phyloP scores from a whole-genome alignment of 1,140 invertebrate species.

The Drosophila pallidifrons region DNA sequence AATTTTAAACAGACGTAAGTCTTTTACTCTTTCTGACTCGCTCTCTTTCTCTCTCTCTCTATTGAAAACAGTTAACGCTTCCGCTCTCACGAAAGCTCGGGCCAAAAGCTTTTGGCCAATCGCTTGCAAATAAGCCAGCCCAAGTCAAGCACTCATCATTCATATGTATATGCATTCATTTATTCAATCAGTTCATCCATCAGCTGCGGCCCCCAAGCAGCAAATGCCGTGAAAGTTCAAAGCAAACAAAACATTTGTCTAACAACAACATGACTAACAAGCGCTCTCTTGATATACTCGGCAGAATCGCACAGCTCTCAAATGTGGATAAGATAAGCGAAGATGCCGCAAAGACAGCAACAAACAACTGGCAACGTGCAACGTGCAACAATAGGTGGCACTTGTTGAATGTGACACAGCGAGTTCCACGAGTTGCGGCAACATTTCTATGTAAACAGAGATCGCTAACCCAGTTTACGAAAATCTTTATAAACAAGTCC shows the following conservation, averaged over 20 bases:
- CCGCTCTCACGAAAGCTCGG: slow-evolving; percentile 19
- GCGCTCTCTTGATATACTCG: not conserved
- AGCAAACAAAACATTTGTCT: slow-evolving; percentile 46
- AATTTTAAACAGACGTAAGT: not conserved
- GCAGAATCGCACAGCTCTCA: slow-evolving; percentile 12
- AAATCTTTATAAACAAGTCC: slow-evolving; percentile 5
- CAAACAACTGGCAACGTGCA: not conserved
- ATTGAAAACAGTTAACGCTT: slow-evolving; percentile 1
- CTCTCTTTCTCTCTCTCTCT: not conserved
- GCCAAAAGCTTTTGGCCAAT: slow-evolving; percentile 13
- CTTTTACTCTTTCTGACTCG: not conserved
- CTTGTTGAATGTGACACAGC: slow-evolving; percentile 20
- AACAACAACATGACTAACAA: slow-evolving; percentile 6
- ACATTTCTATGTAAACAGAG: not conserved
- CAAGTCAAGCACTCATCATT: slow-evolving; percentile 20
- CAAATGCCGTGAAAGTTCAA: slow-evolving; percentile 49
- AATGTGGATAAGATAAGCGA: slow-evolving; percentile 20
- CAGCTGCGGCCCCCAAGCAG: not conserved
- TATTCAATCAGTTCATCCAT: slow-evolving; percentile 40
- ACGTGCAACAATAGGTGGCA: slow-evolving; percentile 14
- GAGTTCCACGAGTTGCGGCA: slow-evolving; percentile 7
- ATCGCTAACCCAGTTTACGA: not conserved
- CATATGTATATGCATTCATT: slow-evolving; percentile 34
- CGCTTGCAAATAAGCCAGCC: slow-evolving; percentile 26
- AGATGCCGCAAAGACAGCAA: slow-evolving; percentile 14